A percentile compares a stretch with the other conserved stretches of the same genome.
phyloP scores from a whole-genome alignment of 1,140 invertebrate genomes.

The Rhagoletis zephyria region DNA sequence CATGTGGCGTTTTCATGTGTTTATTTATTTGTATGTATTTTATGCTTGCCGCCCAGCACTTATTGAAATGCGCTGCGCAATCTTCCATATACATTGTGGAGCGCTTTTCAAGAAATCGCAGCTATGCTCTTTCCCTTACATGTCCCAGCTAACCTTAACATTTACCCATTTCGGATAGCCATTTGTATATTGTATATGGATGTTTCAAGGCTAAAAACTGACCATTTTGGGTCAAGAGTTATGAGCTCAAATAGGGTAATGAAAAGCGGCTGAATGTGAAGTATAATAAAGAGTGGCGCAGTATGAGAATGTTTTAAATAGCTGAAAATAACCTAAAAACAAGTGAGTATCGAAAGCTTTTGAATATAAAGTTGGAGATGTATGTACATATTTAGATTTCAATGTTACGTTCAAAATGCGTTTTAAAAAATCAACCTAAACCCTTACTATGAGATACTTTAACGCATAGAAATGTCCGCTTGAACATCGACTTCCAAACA shows the following conservation, averaged over 20 bases:
- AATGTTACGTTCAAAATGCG: too few species aligned
- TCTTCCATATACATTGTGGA: not conserved
- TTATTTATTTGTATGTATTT: not conserved
- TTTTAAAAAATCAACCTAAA: too few species aligned
- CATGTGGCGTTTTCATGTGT: too few species aligned
- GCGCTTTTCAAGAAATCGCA: not conserved
- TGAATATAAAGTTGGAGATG: too few species aligned
- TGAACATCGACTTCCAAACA: too few species aligned
- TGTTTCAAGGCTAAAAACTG: constrained; percentile 5
- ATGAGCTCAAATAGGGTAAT: constrained; percentile 19
- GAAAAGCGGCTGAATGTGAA: not conserved
- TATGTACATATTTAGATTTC: too few species aligned
- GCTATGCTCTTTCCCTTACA: not conserved
- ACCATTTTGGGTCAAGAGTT: constrained; percentile 5
- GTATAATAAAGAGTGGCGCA: not conserved
- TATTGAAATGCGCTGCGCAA: too few species aligned
- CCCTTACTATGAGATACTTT: too few species aligned
- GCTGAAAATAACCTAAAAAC: not conserved
- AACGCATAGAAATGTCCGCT: too few species aligned
- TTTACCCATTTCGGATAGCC: constrained; percentile 8
- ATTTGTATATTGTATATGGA: constrained; percentile 18
- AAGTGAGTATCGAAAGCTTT: too few species aligned
- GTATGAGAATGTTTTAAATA: not conserved
- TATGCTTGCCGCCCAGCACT: too few species aligned
- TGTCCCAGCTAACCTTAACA: not conserved